These are phyloP conservation scores for Megamerina dolium DNA, from an alignment of 2,888 invertebrate genomes.

Conservation along the genomic window DNA sequence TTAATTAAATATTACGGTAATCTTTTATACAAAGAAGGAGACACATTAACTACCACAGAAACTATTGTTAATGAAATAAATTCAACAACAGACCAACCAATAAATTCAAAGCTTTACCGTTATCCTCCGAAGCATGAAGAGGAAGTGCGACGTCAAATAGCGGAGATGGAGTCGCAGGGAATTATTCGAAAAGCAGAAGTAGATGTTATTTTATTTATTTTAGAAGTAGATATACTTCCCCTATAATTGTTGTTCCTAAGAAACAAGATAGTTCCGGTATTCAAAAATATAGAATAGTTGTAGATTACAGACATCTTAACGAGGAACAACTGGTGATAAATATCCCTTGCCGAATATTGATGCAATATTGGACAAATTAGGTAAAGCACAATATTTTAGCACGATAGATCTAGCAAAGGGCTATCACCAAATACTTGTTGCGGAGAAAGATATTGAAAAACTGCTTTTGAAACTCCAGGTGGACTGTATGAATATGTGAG, in stretches of 20 bases:
- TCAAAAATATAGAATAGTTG: constrained; percentile 8
- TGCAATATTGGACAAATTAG: constrained; percentile 5
- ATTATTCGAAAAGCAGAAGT: too few species aligned
- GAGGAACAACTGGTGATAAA: constrained; percentile 3
- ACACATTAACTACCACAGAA: too few species aligned
- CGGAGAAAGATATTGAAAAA: constrained; percentile 18
- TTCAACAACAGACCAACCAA: too few species aligned
- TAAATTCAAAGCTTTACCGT: too few species aligned
- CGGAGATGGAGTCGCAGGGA: too few species aligned
- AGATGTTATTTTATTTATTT: too few species aligned
- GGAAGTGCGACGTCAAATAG: too few species aligned
- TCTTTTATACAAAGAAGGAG: too few species aligned
- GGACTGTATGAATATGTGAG: constrained; percentile 16
- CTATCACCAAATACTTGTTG: constrained; percentile 6
- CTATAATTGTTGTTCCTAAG: not conserved
- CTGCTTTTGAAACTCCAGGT: constrained; percentile 14
- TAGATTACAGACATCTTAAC: constrained; percentile 8
- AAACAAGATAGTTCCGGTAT: constrained; percentile 4
- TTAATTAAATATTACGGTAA: too few species aligned
- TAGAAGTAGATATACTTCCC: too few species aligned
- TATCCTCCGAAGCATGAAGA: too few species aligned
- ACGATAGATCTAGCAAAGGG: constrained; percentile 6
- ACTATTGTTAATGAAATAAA: too few species aligned
- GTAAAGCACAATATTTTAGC: constrained; percentile 4
- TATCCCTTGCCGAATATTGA: constrained; percentile 5